Base-by-base conservation (phyloP, 1,140 invertebrate genomes). In the fruit fly (Drosophila melanogaster) region DNA sequence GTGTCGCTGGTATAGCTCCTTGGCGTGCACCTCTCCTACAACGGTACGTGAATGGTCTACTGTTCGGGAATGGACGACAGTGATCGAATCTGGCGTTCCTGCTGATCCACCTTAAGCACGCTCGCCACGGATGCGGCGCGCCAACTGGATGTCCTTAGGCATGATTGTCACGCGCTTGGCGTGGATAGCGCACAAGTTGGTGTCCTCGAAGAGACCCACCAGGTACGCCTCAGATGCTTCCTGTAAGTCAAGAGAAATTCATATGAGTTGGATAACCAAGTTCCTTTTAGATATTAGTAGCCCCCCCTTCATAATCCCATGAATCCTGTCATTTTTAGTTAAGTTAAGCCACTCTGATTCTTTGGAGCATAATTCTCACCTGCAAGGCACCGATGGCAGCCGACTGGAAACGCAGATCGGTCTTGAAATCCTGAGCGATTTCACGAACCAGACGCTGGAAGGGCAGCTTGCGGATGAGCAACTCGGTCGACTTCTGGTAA, bases 91-190 rank as follows among this genome's bases (percentile, higher is more conserved):
- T 26, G 14, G 8, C 22, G n/a, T 22, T 22, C 19, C 26, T 17
- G 4, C n/a, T 50, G 19, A 12, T 17, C 30, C 53, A 46, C 12
- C 81, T 94, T 94, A 95, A 93, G 95, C 94, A 77, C 96, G 93
- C 92, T 96, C 96, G 41, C 95, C 95, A 72, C 95, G 94, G 66
- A 96, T 96, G 92, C 96, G 94, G 83, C 96, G 93, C 57, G 96
- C 96, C 75, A 97, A 92, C 86, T 98, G 97, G 79, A 98, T 98
- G 87, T 98, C 97, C 92, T 97, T 98, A 5, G 97, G 96, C 97
- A 97, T 98, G 73, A 98, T 98, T 62, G 97, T 98, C 15, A 98
- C 97, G 75, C 97, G 94, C 93, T 98, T 98, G 56, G 97, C 97
- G 87, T 98, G 97, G 85, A 98, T 98, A 57, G 97, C 97, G 92